Base-by-base conservation (phyloP, 2,113 vertebrate genomes). In the Actenoides hombroni region DNA sequence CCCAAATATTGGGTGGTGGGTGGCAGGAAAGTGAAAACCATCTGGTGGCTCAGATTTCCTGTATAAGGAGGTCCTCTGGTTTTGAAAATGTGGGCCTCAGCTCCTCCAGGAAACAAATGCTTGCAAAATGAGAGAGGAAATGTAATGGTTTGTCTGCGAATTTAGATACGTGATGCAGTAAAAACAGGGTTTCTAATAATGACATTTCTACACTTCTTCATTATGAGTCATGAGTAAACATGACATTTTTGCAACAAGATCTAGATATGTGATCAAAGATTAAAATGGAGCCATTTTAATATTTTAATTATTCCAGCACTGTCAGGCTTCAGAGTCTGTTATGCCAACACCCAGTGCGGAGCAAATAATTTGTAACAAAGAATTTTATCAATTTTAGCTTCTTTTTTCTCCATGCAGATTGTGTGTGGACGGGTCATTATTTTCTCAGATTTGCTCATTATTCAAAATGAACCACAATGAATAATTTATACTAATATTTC, bases 301-400 rank as follows among this genome's bases (percentile, higher is more conserved):
- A 64, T 94, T 93, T 97, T 86, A 97, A 97, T 97, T 97, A 92
- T 94, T 95, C 73, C 42, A 0, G 89, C 80, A 75, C 57, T 71
- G 73, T 91, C 81, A 84, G 90, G 83, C 84, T 95, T 79, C 63
- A 91, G 87, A 89, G 44, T 91, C 53, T 69, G 91, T 64, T 94
- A 82, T 91, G 77, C 95, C 60, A 88, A 89, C 42, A 81, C 78
- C 71, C 83, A 48, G 88, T 67, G 75, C 70, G 56, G 73, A 96
- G 92, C 89, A 97, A 97, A 96, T 95, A 95, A 97, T 96, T 96
- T 97, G 93, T 92, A 97, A 94, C 94, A 94, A 96, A 96, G 95
- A 96, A 95, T 96, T 95, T 97, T 95, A 97, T 97, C 90, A 86
- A 95, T 86, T 93, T 95, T 93, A 95, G 84, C 63, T 71, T 40